Percentiles rank a stretch among this genome's conserved stretches.
Evolutionary conservation across 2,113 vertebrate species (phyloP).

Genomic region (Embiotoca jacksoni): DNA sequence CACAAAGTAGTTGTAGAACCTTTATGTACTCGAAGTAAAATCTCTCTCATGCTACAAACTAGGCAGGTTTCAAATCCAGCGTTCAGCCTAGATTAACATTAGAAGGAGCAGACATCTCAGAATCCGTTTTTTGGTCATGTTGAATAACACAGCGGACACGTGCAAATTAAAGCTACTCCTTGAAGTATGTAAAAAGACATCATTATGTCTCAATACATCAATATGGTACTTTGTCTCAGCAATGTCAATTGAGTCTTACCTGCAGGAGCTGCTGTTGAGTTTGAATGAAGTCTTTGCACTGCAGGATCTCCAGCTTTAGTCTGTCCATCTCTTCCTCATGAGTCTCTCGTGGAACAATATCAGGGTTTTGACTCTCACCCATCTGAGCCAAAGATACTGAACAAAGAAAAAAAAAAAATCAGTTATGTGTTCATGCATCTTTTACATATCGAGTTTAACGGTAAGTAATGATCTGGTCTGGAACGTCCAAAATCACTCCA

Average conservation of each 20-base stretch:
- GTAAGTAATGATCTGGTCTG: no score
- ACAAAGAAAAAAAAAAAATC: conserved; percentile 21
- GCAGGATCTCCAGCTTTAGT: conserved; percentile 91
- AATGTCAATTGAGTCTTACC: conserved; percentile 75
- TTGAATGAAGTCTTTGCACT: conserved; percentile 95
- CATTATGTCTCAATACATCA: no score
- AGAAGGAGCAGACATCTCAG: background rate
- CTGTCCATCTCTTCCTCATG: conserved; percentile 91
- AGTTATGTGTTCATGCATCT: background rate
- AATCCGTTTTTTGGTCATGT: no score
- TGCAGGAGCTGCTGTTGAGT: conserved; percentile 94
- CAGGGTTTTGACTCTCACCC: conserved; percentile 75
- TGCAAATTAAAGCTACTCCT: background rate
- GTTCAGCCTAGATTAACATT: background rate
- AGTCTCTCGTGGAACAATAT: conserved; percentile 87
- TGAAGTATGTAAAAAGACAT: background rate
- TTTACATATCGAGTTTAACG: background rate
- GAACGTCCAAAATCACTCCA: no score
- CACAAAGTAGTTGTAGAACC: background rate
- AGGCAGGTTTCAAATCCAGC: background rate
- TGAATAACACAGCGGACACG: no score
- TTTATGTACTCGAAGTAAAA: background rate
- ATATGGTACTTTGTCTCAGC: background rate
- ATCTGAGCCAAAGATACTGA: conserved; percentile 87
- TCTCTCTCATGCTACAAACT: background rate